These are phyloP conservation scores for Eubasilissa regina DNA, from an alignment of 1,140 invertebrate species.

Conservation along the genomic window DNA sequence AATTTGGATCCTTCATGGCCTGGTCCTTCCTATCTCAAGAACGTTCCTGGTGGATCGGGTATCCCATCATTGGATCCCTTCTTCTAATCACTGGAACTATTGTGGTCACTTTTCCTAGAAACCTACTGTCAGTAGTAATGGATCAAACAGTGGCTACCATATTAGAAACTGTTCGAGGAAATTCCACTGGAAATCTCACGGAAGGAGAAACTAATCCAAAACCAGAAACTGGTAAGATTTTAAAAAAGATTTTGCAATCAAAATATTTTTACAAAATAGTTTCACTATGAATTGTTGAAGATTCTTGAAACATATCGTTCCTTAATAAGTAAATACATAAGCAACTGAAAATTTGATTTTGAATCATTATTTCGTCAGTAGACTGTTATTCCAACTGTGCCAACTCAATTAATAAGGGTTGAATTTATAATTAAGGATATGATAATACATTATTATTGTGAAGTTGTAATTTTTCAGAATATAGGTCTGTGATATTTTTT, in stretches of 20 bases:
- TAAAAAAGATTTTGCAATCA: too few relatives aligned
- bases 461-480: too few relatives aligned
- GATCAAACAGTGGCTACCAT: conserved; percentile 73
- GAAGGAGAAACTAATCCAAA: conserved; percentile 9
- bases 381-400: too few relatives aligned
- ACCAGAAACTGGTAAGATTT: conserved; percentile 22
- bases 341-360: too few relatives aligned
- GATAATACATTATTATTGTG: too few relatives aligned
- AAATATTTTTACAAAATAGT: background rate
- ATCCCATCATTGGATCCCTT: conserved; percentile 73
- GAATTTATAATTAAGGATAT: too few relatives aligned
- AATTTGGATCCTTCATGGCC: conserved; percentile 64
- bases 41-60: conserved; percentile 73
- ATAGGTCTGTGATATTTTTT: too few relatives aligned
- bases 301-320: too few relatives aligned
- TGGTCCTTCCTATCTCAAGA: conserved; percentile 61
- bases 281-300: too few relatives aligned
- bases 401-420: too few relatives aligned
- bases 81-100: conserved; percentile 72
- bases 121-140: conserved; percentile 72
- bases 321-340: too few relatives aligned
- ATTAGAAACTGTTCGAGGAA: conserved; percentile 59
- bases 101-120: conserved; percentile 75
- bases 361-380: too few relatives aligned
- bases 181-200: conserved; percentile 23